Percentiles rank a stretch among this genome's conserved stretches.
Evolutionary conservation across 2,888 invertebrate genomes (phyloP).

Genomic region (Himalopsyche tibetana): DNA sequence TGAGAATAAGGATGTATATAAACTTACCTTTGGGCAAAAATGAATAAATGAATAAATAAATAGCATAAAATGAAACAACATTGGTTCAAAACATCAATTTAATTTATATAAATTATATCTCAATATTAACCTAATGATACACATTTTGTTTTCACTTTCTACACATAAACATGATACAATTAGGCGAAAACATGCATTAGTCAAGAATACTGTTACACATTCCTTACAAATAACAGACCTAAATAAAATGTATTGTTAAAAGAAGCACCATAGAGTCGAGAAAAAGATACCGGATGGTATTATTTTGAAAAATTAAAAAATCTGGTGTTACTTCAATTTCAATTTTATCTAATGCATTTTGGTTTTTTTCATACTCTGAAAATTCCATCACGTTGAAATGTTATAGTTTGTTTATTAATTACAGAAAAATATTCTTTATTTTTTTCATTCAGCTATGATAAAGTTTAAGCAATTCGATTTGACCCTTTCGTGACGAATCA

Average conservation of each 20-base stretch:
- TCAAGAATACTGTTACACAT: constrained; percentile 5
- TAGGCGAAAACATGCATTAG: background rate
- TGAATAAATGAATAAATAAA: constrained; percentile 12
- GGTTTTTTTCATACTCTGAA: too few species aligned
- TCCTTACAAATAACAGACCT: background rate
- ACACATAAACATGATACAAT: background rate
- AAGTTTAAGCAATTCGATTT: too few species aligned
- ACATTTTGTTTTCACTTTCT: constrained; percentile 15
- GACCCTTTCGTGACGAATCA: too few species aligned
- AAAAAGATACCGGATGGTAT: too few species aligned
- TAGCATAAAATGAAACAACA: constrained; percentile 44
- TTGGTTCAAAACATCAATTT: constrained; percentile 51
- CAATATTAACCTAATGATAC: constrained; percentile 44
- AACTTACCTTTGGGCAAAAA: background rate
- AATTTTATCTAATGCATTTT: too few species aligned
- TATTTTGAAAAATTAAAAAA: too few species aligned
- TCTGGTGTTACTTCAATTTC: too few species aligned
- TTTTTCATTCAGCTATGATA: too few species aligned
- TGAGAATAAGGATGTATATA: background rate
- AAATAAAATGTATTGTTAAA: background rate
- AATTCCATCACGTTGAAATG: too few species aligned
- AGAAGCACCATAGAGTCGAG: background rate
- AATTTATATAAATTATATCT: constrained; percentile 39
- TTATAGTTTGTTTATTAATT: too few species aligned
- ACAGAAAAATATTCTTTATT: too few species aligned